Base-by-base conservation (phyloP, 2,797 vertebrate genomes). In the Poeciliopsis gracilis region DNA sequence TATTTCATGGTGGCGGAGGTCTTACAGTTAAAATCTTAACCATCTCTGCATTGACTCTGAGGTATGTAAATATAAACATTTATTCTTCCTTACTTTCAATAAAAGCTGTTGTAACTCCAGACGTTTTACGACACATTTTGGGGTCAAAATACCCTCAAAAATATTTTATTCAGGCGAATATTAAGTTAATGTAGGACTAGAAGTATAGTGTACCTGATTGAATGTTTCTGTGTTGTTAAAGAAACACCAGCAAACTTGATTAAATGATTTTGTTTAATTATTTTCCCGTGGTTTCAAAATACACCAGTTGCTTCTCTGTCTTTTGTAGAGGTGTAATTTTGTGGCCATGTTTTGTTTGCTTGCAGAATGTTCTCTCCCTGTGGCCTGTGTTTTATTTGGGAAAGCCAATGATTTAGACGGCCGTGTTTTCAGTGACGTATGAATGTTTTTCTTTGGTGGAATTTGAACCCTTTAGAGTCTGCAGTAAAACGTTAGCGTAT, bases 291-390 rank as follows among this genome's bases (percentile, higher is more conserved):
- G 28, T 61, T 61, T 20, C 16, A 36, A 10, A 8, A 33, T 20
- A 16, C 46, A 51, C 72, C 78, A 76, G 72, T 87, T 91, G 84
- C 84, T 49, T 16, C 46, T 84, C 77, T 82, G 66, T 57, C 69
- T 84, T 86, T 86, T 83, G 81, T 78, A 82, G 76, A 83, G 80
- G 85, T 88, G 82, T 90, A 88, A 87, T 90, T 87, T 80, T 88
- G 86, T 76, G 88, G 83, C 84, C 6, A 1, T 85, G 76, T 88
- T 90, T 88, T 81, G 72, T 83, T 88, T 75, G 80, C 71, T 72
- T 83, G 82, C 77, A 84, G 91, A 84, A 86, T 86, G 84, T 86
- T 87, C 59, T 69, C 81, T 83, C 80, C 25, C 72, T 74, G 46
- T 77, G 80, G 79, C 55, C 78, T 80, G 81, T 79, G 81, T 90